Evolutionary conservation across 2,113 vertebrate species (phyloP).

Genomic region (Ranitomeya variabilis): DNA sequence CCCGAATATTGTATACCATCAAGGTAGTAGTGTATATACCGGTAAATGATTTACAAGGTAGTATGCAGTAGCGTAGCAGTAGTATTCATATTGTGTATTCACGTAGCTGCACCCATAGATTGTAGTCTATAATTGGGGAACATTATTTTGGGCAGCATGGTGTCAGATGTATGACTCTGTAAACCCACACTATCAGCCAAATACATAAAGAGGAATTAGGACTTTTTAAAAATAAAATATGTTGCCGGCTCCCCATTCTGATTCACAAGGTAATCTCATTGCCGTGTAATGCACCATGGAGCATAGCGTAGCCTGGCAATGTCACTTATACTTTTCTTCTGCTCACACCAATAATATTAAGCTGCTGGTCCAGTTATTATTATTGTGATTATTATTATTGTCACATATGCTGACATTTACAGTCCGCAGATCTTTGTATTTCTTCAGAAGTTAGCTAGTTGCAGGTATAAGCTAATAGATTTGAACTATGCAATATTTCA

Average conservation of each 20-base stretch:
- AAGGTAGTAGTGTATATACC: too few species aligned
- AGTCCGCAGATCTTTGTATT: not conserved
- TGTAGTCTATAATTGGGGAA: not conserved
- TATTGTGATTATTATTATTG: conserved; percentile 25
- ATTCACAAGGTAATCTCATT: conserved; percentile 15
- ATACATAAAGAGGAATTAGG: not conserved
- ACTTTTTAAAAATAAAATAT: conserved; percentile 28
- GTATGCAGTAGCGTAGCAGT: too few species aligned
- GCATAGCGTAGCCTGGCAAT: conserved; percentile 11
- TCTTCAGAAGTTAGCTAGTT: not conserved
- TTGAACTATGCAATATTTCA: not conserved
- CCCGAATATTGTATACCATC: too few species aligned
- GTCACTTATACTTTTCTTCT: conserved; percentile 11
- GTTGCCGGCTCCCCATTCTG: not conserved
- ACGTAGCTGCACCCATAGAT: not conserved
- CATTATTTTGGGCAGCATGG: not conserved
- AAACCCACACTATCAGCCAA: not conserved
- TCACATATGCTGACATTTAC: not conserved
- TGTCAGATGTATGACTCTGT: not conserved
- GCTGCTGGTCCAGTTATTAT: not conserved
- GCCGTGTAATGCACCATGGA: conserved; percentile 13
- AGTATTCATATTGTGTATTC: too few species aligned
- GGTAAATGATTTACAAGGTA: too few species aligned
- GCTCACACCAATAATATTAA: not conserved
- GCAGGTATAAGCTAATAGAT: not conserved